Evolutionary conservation across 2,888 invertebrate species (phyloP).

Genomic region (Magallana nippona): DNA sequence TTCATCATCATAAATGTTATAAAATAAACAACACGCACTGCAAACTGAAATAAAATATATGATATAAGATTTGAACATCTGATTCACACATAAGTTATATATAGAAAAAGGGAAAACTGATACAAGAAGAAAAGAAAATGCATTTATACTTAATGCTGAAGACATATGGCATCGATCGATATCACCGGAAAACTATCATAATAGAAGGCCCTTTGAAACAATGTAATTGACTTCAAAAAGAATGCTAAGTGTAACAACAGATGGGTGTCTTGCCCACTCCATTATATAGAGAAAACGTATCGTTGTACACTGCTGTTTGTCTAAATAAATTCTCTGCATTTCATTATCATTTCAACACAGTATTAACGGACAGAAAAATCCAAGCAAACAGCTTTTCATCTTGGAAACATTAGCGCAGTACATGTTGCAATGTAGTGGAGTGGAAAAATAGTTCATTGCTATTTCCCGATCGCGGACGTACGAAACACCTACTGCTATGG

Average conservation of each 20-base stretch:
- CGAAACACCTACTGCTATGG: conserved; percentile 26
- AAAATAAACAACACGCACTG: too few species aligned
- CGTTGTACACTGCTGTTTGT: neutral
- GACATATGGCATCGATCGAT: conserved; percentile 30
- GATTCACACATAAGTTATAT: too few species aligned
- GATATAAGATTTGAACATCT: too few species aligned
- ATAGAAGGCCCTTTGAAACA: neutral
- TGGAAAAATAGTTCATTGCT: conserved; percentile 23
- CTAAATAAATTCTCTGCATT: neutral
- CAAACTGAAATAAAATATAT: too few species aligned
- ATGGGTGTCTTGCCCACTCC: neutral
- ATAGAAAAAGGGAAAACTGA: neutral
- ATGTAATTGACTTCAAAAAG: conserved; percentile 26
- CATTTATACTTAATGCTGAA: conserved; percentile 13
- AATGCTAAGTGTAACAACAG: conserved; percentile 15
- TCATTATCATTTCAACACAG: conserved; percentile 27
- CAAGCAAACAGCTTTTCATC: conserved; percentile 36
- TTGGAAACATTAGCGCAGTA: conserved; percentile 35
- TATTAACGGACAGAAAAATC: conserved; percentile 22
- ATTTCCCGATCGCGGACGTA: conserved; percentile 26
- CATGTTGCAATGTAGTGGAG: conserved; percentile 28
- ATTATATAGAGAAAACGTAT: neutral
- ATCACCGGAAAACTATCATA: neutral
- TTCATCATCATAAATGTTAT: too few species aligned
- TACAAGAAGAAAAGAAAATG: neutral